Conservation (phyloP, 2,797 vertebrate species). For the Pelobates cultripes region DNA sequence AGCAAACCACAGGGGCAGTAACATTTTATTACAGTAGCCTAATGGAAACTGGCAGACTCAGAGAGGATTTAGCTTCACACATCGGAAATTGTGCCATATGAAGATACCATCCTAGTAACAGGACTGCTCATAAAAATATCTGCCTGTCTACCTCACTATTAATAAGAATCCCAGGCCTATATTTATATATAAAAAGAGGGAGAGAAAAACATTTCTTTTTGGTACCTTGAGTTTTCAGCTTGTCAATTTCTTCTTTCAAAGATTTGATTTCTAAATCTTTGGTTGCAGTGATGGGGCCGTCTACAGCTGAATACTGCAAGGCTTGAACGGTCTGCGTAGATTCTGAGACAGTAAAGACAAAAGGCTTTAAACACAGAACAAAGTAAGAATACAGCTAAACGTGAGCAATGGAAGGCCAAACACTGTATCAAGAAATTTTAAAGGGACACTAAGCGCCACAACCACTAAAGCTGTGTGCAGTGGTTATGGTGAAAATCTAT, state of each 20-base stretch:
- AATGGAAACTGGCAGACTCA: background rate
- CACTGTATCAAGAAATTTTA: too few species aligned
- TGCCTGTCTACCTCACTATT: background rate
- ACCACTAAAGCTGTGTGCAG: too few species aligned
- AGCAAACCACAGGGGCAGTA: background rate
- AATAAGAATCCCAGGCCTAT: background rate
- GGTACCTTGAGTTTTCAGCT: conserved; percentile 90
- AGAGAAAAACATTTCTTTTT: background rate
- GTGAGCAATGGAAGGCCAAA: too few species aligned
- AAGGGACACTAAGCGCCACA: too few species aligned
- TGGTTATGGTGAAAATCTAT: too few species aligned
- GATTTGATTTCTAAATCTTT: conserved; percentile 94
- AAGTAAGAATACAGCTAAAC: background rate
- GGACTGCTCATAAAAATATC: background rate
- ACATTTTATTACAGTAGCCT: background rate
- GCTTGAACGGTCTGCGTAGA: conserved; percentile 94
- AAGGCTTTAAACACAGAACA: background rate
- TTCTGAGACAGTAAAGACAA: conserved; percentile 71
- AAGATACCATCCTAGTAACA: accelerated
- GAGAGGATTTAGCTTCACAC: background rate
- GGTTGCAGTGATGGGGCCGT: conserved; percentile 79
- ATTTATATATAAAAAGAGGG: background rate
- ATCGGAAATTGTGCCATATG: background rate
- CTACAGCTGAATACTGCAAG: conserved; percentile 85
- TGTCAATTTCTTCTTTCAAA: conserved; percentile 93